Evolutionary conservation across 2,888 invertebrate genomes (phyloP).

Genomic region (Fabriciana adippe): DNA sequence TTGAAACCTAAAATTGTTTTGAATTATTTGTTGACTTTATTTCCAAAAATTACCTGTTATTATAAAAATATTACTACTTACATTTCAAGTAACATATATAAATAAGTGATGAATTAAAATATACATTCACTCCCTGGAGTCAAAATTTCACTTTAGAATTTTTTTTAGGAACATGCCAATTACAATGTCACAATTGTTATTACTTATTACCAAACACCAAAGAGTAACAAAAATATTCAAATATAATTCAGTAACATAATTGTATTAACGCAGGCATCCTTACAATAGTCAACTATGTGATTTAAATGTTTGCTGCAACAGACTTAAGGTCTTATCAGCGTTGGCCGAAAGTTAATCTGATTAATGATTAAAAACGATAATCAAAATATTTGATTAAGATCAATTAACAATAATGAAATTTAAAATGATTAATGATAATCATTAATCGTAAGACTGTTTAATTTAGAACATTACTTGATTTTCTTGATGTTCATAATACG

Average conservation of each 20-base stretch:
- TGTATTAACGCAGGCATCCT: background rate
- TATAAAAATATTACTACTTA: conserved; percentile 78
- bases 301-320: too few species aligned
- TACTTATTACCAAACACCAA: conserved; percentile 23
- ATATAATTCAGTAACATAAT: background rate
- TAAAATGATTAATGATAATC: too few species aligned
- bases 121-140: conserved; percentile 56
- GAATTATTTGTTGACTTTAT: background rate
- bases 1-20: background rate
- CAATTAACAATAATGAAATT: too few species aligned
- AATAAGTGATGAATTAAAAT: conserved; percentile 56
- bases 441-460: too few species aligned
- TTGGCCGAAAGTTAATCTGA: too few species aligned
- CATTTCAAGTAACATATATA: conserved; percentile 63
- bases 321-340: too few species aligned
- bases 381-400: too few species aligned
- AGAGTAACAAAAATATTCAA: conserved; percentile 1
- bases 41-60: conserved; percentile 47
- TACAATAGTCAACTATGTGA: background rate
- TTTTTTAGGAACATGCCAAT: conserved; percentile 65
- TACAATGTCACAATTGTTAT: conserved; percentile 42
- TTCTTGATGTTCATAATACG: background rate
- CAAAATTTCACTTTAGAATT: conserved; percentile 48
- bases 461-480: background rate
- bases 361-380: too few species aligned